Base-by-base conservation (phyloP, 2,113 vertebrate genomes). In the Sclerurus mexicanus region DNA sequence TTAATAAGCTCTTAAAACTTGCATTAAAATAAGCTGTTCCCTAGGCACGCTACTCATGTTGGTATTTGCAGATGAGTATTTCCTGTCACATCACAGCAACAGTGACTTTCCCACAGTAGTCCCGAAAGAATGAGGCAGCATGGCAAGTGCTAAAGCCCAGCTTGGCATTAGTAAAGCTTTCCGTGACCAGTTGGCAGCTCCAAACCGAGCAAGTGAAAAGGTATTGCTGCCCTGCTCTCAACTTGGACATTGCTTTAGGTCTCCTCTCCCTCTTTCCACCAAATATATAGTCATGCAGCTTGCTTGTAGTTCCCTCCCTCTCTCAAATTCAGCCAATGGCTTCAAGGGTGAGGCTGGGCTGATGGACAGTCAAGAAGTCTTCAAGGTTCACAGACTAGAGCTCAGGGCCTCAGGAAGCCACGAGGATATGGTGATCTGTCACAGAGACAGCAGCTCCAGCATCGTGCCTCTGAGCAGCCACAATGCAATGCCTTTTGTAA, bases 241-340 rank as follows among this genome's bases (percentile, higher is more conserved):
- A 20, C 19, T 9, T 14, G 7, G 28, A 11, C 17, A 27, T 16
- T 9, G 23, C 33, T 87, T 64, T 56, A 14, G 12, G 47, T 37
- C 46, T 69, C 9, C 10, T 56, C 21, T 68, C 23, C 39, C 6
- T 47, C 46, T 24, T n/a, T 7, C 31, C 68, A 66, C n/a, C 42
- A 58, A 69, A 77, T 7, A 71, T 0, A 40, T 0, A 23, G 6
- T 3, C 12, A 85, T 67, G 71, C 2, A 2, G 31, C 22, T 53
- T 82, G 49, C 15, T 74, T 37, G 58, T 59, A 62, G 63, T 12
- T 80, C 50, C 49, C 19, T 42, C n/a, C 24, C 46, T 73, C 66
- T 73, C 56, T 52, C 39, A 30, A 39, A 75, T 64, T 39, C 2
- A 6, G 44, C 56, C 74, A 47, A 52, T 4, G 6, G n/a, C 62